phyloP scores from a whole-genome alignment of 2,797 vertebrate genomes.

The Pangasius sanitwongsei region DNA sequence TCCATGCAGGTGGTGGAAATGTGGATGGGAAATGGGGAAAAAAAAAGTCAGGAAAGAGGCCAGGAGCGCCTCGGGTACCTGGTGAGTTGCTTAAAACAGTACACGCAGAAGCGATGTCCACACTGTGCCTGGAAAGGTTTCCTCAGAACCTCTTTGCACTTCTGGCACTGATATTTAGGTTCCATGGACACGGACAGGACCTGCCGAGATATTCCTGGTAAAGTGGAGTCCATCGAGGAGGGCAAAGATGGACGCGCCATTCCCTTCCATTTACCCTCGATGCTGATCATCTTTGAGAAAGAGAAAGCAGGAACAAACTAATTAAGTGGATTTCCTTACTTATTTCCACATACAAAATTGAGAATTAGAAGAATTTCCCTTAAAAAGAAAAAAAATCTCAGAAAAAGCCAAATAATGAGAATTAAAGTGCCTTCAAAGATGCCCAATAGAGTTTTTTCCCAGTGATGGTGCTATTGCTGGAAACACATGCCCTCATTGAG shows the following conservation, averaged over 20 bases:
- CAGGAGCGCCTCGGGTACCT: conserved; percentile 76
- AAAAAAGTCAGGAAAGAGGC: conserved; percentile 16
- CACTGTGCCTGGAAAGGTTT: conserved; percentile 94
- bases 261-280: conserved; percentile 74
- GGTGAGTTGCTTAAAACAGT: conserved; percentile 88
- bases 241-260: conserved; percentile 83
- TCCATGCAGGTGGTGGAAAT: not conserved
- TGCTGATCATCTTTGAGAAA: conserved; percentile 59
- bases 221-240: conserved; percentile 75
- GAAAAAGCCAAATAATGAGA: not conserved
- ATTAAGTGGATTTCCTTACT: not conserved
- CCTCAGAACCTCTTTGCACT: conserved; percentile 89
- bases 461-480: not conserved
- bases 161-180: conserved; percentile 93
- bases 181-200: conserved; percentile 90
- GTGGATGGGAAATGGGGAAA: not conserved
- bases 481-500: not conserved
- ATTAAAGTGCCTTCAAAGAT: not conserved
- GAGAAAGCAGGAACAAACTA: conserved; percentile 22
- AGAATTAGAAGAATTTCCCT: not conserved
- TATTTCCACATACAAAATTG: not conserved
- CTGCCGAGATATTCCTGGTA: conserved; percentile 87
- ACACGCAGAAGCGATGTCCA: conserved; percentile 93
- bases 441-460: not conserved
- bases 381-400: not conserved